phyloP scores from a whole-genome alignment of 2,888 invertebrate genomes.

The Drosophila mimica region DNA sequence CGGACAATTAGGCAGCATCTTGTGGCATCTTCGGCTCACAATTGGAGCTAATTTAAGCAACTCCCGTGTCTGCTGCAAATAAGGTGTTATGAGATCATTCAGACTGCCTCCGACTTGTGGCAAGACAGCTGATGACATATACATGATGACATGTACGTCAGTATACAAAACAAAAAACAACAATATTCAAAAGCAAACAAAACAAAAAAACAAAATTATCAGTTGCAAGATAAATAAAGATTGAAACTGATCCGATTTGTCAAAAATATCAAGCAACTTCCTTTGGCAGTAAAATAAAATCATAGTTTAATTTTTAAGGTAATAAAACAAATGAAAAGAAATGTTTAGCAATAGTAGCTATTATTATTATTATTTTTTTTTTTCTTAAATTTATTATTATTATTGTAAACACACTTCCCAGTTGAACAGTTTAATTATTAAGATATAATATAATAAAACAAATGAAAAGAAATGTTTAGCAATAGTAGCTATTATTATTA shows the following conservation, averaged over 20 bases:
- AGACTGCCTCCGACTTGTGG: not conserved
- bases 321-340: not conserved
- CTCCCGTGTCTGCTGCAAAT: slow-evolving; percentile 10
- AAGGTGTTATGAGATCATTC: slow-evolving; percentile 3
- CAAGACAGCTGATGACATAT: not conserved
- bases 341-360: no score
- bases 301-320: not conserved
- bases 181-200: not conserved
- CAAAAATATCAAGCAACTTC: no score
- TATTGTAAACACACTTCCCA: no score
- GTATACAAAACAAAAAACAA: not conserved
- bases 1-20: slow-evolving; percentile 42
- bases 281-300: not conserved
- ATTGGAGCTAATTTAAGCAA: slow-evolving; percentile 11
- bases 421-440: no score
- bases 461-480: no score
- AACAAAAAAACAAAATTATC: not conserved
- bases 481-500: no score
- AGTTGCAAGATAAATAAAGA: not conserved
- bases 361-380: no score
- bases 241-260: no score
- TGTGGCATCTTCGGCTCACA: slow-evolving; percentile 20
- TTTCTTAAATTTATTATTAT: no score
- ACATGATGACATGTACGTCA: no score
- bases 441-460: no score